Evolutionary conservation across 2,113 vertebrate genomes (phyloP), one percentile per base, ranked within the genome.

Genomic region (Dipodomys ordii): DNA sequence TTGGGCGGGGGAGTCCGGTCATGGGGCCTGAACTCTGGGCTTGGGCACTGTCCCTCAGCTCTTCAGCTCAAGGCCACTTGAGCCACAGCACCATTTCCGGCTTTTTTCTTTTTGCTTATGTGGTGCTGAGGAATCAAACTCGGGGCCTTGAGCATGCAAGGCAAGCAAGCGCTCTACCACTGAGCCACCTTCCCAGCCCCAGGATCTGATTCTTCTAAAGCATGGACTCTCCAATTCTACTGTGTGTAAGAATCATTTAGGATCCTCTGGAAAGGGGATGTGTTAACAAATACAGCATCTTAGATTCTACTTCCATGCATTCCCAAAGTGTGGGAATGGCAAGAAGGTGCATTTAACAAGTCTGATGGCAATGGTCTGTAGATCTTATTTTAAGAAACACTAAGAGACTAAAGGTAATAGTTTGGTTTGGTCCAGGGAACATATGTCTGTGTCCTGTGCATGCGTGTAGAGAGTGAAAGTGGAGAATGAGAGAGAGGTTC

Each of bases 171-270:
- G 35, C 35, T 39, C 35, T 39, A 0, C 35, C 35, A 39, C 35
- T 39, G 35, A 39, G 35, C 35, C 35, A 39, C 35, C 35, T 39
- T 39, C 35, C 35, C 35, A 39, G 35, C 35, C 35, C 35, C 4
- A 82, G 77, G 46, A 83, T 80, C 57, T 64, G 25, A 19, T 89
- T 90, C 69, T 93, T 71, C 27, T 78, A 87, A 86, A 67, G 68
- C 19, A 15, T 62, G 22, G 0, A 16, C 46, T 87, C 74, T 93
- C n/a, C 69, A 44, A 35, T 67, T 19, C 32, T 25, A 64, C 6
- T 35, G 28, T 77, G 18, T 62, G 20, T 67, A 46, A 79, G 71
- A 39, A 35, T 65, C n/a, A 57, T 39, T 16, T 27, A 71, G 62
- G 7, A 13, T 57, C 53, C 53, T 57, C 53, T n/a, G 23, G 18